Evolutionary conservation across 2,113 vertebrate genomes (phyloP).

Genomic region (Pongo pygmaeus): DNA sequence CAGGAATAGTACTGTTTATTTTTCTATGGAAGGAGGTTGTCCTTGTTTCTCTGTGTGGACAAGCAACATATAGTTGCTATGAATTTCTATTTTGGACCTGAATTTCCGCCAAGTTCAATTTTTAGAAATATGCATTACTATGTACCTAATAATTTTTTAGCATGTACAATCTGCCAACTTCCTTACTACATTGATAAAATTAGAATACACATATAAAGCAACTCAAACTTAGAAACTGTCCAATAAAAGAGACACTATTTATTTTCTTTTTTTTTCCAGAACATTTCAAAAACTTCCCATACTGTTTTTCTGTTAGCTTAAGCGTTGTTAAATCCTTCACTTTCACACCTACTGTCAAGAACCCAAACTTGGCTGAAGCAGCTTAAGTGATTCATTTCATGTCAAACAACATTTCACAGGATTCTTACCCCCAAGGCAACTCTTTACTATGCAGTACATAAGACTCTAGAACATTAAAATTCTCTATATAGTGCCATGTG

Average conservation of each 20-base stretch:
- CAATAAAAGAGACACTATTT: neutral
- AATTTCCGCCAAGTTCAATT: neutral
- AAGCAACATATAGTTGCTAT: neutral
- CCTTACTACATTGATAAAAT: neutral
- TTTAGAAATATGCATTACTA: slow-evolving; percentile 4
- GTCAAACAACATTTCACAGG: neutral
- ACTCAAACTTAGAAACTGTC: neutral
- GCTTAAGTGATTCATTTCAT: neutral
- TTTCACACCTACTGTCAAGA: neutral
- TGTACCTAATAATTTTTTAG: neutral
- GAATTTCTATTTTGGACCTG: neutral
- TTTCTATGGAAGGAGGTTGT: neutral
- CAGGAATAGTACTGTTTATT: neutral
- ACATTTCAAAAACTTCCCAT: neutral
- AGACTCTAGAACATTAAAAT: neutral
- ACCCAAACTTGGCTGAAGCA: neutral
- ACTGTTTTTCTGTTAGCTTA: neutral
- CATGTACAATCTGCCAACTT: neutral
- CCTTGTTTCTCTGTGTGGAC: neutral
- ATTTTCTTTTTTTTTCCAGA: neutral
- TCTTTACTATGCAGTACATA: neutral
- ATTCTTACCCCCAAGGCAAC: neutral
- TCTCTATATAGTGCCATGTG: neutral
- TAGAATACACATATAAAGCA: neutral
- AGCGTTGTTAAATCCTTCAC: neutral